These are phyloP conservation scores for Dryobotodes eremita DNA, from an alignment of 2,888 invertebrate species.

Conservation along the genomic window DNA sequence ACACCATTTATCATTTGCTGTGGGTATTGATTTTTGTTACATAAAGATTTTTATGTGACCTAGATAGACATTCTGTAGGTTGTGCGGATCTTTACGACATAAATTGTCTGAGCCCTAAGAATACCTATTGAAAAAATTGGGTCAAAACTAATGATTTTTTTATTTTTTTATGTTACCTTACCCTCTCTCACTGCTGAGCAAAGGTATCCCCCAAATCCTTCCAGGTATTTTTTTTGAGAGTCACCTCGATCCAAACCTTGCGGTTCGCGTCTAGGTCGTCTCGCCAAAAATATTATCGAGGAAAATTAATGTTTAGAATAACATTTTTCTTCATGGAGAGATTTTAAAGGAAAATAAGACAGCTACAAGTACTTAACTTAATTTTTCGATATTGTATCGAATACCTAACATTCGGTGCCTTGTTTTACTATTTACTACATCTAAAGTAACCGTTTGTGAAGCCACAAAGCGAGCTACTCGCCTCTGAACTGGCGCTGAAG, in stretches of 20 bases:
- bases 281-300: neutral
- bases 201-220: too few species aligned
- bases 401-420: neutral
- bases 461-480: conserved; percentile 38
- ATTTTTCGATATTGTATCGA: conserved; percentile 7
- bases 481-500: conserved; percentile 54
- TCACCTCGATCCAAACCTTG: too few species aligned
- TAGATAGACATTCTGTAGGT: conserved; percentile 28
- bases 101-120: conserved; percentile 2
- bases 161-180: too few species aligned
- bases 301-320: neutral
- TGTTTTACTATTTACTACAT: conserved; percentile 40
- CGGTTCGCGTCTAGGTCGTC: too few species aligned
- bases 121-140: conserved; percentile 13
- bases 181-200: too few species aligned
- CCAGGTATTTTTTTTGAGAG: too few species aligned
- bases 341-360: neutral
- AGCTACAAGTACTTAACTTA: neutral
- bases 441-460: conserved; percentile 31
- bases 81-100: conserved; percentile 5
- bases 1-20: conserved; percentile 45
- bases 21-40: conserved; percentile 39
- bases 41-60: conserved; percentile 34
- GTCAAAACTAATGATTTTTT: neutral
- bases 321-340: neutral